phyloP scores from a whole-genome alignment of 2,113 vertebrate genomes.

The Gallinago media region DNA sequence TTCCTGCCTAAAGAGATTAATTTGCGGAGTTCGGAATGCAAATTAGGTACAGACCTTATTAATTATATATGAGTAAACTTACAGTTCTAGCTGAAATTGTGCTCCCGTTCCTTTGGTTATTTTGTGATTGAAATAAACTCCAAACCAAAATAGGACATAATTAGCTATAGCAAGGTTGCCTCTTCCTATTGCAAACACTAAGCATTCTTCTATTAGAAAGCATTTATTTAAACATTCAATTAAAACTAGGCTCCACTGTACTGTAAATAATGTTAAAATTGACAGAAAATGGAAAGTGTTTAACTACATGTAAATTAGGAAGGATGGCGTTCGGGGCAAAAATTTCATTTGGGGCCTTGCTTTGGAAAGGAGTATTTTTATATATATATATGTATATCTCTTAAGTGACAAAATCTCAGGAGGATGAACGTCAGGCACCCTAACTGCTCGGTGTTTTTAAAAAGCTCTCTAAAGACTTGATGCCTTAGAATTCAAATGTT shows the following conservation, averaged over 20 bases:
- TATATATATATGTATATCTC: not conserved
- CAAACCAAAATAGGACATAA: not conserved
- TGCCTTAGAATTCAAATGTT: not conserved
- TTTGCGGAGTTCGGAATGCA: constrained; percentile 3
- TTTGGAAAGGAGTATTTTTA: not conserved
- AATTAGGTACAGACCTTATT: not conserved
- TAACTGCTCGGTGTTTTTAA: constrained; percentile 16
- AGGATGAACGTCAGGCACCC: constrained; percentile 22
- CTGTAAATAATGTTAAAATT: constrained; percentile 28
- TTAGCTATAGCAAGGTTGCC: not conserved
- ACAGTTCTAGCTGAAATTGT: not conserved
- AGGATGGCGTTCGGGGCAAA: not conserved
- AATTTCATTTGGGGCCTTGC: not conserved
- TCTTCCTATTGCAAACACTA: not conserved
- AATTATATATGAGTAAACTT: constrained; percentile 20
- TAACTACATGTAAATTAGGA: not conserved
- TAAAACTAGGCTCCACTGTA: not conserved
- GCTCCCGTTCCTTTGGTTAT: not conserved
- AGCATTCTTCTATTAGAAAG: not conserved
- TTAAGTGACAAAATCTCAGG: not conserved
- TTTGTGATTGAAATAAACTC: not conserved
- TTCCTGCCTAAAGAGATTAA: not conserved
- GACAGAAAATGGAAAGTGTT: constrained; percentile 18
- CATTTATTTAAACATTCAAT: not conserved
- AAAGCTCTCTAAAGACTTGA: constrained; percentile 32